A percentile compares a stretch with the other conserved stretches of the same genome.
phyloP scores from a whole-genome alignment of 2,797 vertebrate genomes.

The Sebastolobus altivelis region DNA sequence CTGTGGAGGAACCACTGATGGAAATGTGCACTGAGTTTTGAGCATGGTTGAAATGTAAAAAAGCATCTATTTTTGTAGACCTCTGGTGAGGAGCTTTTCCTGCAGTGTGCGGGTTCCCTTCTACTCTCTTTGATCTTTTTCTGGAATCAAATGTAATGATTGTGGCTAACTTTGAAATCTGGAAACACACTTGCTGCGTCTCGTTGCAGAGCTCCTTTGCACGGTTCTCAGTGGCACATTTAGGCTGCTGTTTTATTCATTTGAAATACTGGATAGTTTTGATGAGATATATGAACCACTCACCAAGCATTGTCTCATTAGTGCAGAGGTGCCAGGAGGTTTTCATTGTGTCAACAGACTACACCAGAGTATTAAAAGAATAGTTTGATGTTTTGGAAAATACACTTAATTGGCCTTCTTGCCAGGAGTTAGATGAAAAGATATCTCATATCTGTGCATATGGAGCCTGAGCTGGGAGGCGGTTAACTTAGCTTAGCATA shows the following conservation, averaged over 20 bases:
- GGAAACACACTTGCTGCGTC: conserved; percentile 69
- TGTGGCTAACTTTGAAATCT: conserved; percentile 81
- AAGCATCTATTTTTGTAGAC: conserved; percentile 59
- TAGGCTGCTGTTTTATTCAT: conserved; percentile 27
- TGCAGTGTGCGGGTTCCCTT: conserved; percentile 65
- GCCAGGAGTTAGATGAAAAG: neutral
- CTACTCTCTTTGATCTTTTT: conserved; percentile 78
- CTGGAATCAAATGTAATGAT: conserved; percentile 81
- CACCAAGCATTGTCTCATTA: neutral
- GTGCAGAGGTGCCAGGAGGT: neutral
- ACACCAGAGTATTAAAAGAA: neutral
- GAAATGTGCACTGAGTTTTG: conserved; percentile 33
- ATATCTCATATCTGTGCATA: neutral
- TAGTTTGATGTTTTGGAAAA: neutral
- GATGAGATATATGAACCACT: conserved; percentile 1
- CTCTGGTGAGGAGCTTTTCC: conserved; percentile 69
- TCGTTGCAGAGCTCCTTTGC: conserved; percentile 56
- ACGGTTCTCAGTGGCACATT: conserved; percentile 41
- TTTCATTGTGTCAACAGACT: neutral
- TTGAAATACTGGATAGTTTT: conserved; percentile 13
- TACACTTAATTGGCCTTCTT: neutral
- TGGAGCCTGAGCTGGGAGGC: neutral
- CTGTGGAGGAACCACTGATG: conserved; percentile 31
- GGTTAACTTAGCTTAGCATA: neutral
- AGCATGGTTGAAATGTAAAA: conserved; percentile 52